Base-by-base conservation (phyloP, 2,113 vertebrate genomes). In the Carassius gibelio region DNA sequence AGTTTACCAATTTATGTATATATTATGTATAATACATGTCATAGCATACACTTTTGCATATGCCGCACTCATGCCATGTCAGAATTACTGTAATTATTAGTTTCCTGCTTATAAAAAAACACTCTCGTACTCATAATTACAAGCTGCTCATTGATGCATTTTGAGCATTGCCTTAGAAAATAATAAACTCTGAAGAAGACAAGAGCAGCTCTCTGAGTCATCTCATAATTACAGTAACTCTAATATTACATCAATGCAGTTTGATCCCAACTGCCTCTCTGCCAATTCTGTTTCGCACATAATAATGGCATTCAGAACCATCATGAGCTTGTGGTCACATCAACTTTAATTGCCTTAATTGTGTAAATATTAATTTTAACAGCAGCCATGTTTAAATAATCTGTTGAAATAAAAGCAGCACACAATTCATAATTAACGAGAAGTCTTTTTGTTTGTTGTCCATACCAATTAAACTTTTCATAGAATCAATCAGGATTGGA, bases 401-500 rank as follows among this genome's bases (percentile, higher is more conserved):
- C 55, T 61, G 5, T n/a, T 61, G 38, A 62, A 79, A 79, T 10
- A n/a, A 79, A 79, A 38, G 26, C 10, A 21, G 55, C 34, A 8
- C 38, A 50, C 42, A 30, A 30, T 81, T 48, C 7, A 64, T 34
- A 78, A 79, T 50, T 19, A 81, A 50, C 21, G 15, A 55, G 3
- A 30, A 55, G 10, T 23, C 7, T 48, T 17, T 48, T 81, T 1
- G 4, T 62, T 64, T 38, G 50, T 62, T 82, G 36, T 50, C n/a
- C 26, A 2, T 21, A 11, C 36, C 21, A 38, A 38, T 81, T 48
- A 23, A 64, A 23, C 10, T 61, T 64, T 34, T n/a, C 13, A 34
- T 34, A 81, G 77, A 64, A 81, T 86, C 30, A 86, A 75, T 81
- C 64, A 90, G 64, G 92, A 93, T 10, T 93, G 92, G 92, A 61